phyloP scores from a whole-genome alignment of 2,888 invertebrate species.

The Drosophila sordidula region DNA sequence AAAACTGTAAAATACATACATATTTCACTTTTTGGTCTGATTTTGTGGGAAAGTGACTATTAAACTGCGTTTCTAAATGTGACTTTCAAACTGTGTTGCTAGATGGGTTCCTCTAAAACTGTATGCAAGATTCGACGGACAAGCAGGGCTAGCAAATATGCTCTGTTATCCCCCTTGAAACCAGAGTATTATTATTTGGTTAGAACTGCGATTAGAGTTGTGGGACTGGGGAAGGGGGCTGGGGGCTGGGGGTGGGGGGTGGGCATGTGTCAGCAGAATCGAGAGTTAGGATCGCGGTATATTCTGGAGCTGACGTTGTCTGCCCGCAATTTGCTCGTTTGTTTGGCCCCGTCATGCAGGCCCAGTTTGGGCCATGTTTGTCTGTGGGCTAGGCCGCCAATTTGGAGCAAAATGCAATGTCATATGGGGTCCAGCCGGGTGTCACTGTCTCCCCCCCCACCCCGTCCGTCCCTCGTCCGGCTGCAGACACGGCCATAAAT shows the following conservation, averaged over 20 bases:
- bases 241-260: not conserved
- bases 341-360: slow-evolving; percentile 44
- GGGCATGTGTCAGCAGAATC: slow-evolving; percentile 33
- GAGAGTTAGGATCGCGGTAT: slow-evolving; percentile 13
- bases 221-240: not conserved
- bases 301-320: slow-evolving; percentile 26
- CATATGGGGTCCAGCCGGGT: slow-evolving; percentile 33
- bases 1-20: too few relatives aligned
- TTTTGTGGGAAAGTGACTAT: too few relatives aligned
- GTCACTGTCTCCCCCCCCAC: not conserved
- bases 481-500: slow-evolving; percentile 61
- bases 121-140: too few relatives aligned
- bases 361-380: slow-evolving; percentile 13
- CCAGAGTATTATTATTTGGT: slow-evolving; percentile 5
- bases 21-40: too few relatives aligned
- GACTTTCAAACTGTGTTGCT: too few relatives aligned
- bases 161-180: not conserved
- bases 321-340: slow-evolving; percentile 51
- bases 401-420: slow-evolving; percentile 59
- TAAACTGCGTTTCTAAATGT: too few relatives aligned
- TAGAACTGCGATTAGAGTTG: slow-evolving; percentile 10
- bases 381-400: slow-evolving; percentile 44
- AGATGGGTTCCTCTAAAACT: too few relatives aligned
- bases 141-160: too few relatives aligned
- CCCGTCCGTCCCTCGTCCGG: not conserved